A percentile compares a stretch with the other conserved stretches of the same genome.
Conservation (phyloP, 2,888 invertebrate species). For the Sepioteuthis lessoniana region DNA sequence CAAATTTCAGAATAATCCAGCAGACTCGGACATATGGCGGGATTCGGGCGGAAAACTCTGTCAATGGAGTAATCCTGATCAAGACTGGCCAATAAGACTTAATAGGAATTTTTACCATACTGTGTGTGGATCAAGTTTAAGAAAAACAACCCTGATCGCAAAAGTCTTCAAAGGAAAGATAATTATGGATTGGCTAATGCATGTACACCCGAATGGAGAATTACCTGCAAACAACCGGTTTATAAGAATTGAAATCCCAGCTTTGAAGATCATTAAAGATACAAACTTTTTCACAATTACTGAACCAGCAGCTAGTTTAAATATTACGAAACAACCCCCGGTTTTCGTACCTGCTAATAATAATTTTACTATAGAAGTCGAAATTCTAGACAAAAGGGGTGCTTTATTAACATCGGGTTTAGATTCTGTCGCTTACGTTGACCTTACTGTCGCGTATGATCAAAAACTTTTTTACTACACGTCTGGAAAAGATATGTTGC, state of each 20-base stretch:
- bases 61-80: slow-evolving; percentile 49
- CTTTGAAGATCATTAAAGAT: slow-evolving; percentile 47
- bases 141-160: not conserved
- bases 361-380: slow-evolving; percentile 49
- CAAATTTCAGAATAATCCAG: not conserved
- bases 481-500: slow-evolving; percentile 52
- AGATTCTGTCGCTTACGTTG: slow-evolving; percentile 57
- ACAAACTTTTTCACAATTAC: slow-evolving; percentile 55
- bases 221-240: slow-evolving; percentile 52
- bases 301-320: slow-evolving; percentile 50
- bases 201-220: slow-evolving; percentile 45
- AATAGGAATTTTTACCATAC: slow-evolving; percentile 34
- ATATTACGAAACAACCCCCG: slow-evolving; percentile 48
- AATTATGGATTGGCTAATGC: slow-evolving; percentile 49
- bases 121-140: slow-evolving; percentile 47
- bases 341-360: slow-evolving; percentile 45
- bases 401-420: slow-evolving; percentile 51
- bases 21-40: slow-evolving; percentile 47
- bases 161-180: slow-evolving; percentile 43
- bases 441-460: slow-evolving; percentile 54
- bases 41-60: slow-evolving; percentile 49
- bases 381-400: slow-evolving; percentile 53
- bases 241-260: slow-evolving; percentile 49
- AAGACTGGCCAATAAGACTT: slow-evolving; percentile 46
- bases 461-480: slow-evolving; percentile 52